A percentile compares a stretch with the other conserved stretches of the same genome.
These are phyloP conservation scores for Neomorphus geoffroyi DNA, from an alignment of 2,797 vertebrate genomes.

Conservation along the genomic window DNA sequence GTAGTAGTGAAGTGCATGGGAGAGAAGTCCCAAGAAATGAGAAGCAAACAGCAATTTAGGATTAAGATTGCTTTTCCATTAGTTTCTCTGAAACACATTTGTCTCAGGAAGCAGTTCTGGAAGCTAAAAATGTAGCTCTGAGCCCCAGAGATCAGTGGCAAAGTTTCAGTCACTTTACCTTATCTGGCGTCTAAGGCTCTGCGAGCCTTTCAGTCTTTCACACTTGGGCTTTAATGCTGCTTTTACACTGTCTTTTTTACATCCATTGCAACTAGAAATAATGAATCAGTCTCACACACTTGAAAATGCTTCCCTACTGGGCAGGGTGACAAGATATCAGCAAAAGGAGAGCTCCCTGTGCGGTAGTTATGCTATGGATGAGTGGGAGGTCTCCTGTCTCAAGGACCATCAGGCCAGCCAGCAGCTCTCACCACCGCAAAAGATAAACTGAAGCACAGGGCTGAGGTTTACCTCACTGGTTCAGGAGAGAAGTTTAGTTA, in stretches of 20 bases:
- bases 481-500: background rate
- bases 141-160: background rate
- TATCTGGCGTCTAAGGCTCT: background rate
- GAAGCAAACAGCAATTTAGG: background rate
- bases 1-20: background rate
- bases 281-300: background rate
- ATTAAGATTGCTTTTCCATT: background rate
- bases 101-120: background rate
- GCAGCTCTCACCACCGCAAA: background rate
- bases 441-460: background rate
- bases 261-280: background rate
- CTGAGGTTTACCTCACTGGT: background rate
- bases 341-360: background rate
- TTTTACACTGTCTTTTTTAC: background rate
- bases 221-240: background rate
- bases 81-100: background rate
- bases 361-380: background rate
- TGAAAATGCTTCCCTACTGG: background rate
- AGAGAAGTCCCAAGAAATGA: background rate
- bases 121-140: background rate
- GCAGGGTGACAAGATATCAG: accelerated
- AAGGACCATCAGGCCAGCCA: background rate
- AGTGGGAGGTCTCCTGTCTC: background rate
- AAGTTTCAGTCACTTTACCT: background rate
- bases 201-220: background rate